phyloP scores from a whole-genome alignment of 2,797 vertebrate species.

The Eutrigla gurnardus region DNA sequence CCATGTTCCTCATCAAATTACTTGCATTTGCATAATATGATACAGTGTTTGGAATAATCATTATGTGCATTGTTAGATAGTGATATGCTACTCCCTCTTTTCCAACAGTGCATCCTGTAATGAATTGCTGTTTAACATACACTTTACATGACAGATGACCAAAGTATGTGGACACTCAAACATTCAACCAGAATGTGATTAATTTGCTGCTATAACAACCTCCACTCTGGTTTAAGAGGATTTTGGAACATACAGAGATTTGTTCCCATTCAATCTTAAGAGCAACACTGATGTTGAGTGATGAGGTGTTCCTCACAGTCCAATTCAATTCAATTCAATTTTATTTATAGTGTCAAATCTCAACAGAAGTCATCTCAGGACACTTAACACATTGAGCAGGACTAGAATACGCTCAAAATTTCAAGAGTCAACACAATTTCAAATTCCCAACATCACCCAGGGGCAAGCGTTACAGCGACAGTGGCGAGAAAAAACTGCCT shows the following conservation, averaged over 20 bases:
- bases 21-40: slow-evolving; percentile 57
- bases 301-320: neutral
- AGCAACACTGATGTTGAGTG: neutral
- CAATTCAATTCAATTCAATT: too few species aligned
- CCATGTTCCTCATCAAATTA: slow-evolving; percentile 56
- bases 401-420: too few species aligned
- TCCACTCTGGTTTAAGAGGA: neutral
- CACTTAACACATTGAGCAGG: too few species aligned
- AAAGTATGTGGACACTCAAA: neutral
- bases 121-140: neutral
- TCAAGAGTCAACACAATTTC: too few species aligned
- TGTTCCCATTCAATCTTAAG: neutral
- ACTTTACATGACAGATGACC: neutral
- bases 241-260: neutral
- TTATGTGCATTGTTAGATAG: slow-evolving; percentile 27
- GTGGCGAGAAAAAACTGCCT: too few species aligned
- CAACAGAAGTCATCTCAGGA: too few species aligned
- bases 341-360: too few species aligned
- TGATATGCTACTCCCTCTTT: neutral
- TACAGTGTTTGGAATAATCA: slow-evolving; percentile 51
- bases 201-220: neutral
- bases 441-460: too few species aligned
- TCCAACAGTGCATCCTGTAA: slow-evolving; percentile 2
- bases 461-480: too few species aligned
- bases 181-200: neutral